These are phyloP conservation scores for Melanerpes aurifrons DNA, from an alignment of 2,113 vertebrate genomes.

Conservation along the genomic window DNA sequence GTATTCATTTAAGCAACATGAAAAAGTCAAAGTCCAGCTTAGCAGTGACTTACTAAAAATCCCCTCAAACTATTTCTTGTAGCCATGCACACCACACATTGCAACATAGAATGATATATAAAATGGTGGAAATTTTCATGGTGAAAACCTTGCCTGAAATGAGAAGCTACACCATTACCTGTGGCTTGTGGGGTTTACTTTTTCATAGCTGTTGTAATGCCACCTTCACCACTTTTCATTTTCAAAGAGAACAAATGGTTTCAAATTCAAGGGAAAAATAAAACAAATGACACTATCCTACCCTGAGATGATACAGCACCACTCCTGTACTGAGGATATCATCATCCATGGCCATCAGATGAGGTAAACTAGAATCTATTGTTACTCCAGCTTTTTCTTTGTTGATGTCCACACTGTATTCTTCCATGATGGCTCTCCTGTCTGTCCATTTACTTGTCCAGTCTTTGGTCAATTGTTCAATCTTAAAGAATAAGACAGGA, in stretches of 20 bases:
- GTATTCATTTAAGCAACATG: background rate
- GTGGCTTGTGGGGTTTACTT: background rate
- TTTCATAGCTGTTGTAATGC: background rate
- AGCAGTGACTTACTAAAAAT: background rate
- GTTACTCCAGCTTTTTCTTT: conserved; percentile 86
- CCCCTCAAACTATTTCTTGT: background rate
- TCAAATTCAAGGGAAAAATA: background rate
- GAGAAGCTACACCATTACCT: background rate
- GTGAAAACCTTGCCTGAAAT: background rate
- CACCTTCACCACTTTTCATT: background rate
- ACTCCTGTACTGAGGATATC: conserved; percentile 95
- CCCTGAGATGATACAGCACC: conserved; percentile 94
- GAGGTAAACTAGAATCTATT: conserved; percentile 89
- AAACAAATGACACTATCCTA: conserved; percentile 63
- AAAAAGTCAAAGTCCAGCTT: background rate
- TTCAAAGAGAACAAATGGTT: background rate
- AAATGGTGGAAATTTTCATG: background rate
- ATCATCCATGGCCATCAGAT: conserved; percentile 88
- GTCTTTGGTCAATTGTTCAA: conserved; percentile 91
- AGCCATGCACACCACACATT: background rate
- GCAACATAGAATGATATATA: background rate
- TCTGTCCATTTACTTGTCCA: conserved; percentile 92
- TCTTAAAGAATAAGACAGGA: conserved; percentile 72
- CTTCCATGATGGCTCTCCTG: conserved; percentile 88
- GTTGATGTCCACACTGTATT: conserved; percentile 93